Evolutionary conservation across 2,888 invertebrate genomes (phyloP), one percentile per base, ranked within the genome.

Genomic region (Cephus runcator): DNA sequence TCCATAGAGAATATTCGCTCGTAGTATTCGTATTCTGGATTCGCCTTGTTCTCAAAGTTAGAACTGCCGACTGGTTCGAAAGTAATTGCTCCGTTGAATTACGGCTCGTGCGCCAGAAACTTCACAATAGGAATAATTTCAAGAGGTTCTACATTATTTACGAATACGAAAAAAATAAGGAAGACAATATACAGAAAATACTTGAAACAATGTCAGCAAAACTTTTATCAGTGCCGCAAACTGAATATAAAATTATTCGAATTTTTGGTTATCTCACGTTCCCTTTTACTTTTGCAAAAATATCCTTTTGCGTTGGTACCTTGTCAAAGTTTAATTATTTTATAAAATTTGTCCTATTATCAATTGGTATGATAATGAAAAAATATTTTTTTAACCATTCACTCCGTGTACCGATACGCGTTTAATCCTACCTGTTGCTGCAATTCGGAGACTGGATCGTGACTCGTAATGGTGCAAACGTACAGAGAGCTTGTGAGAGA

Each of bases 381-480:
- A 56, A 56, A 56, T 0, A 23, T 23, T 23, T 56, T 40, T 56
- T 56, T 23, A 56, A 15, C 23, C 2, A 9, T 56, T 56, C 9
- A 56, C 56, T 56, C 23, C 56, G 1, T 56, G 0, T 23, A 56
- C 56, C 15, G 56, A 6, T 56, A 56, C 56, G 23, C 56, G 56
- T 1, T 56, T 56, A 31, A 33, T 76, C 84, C 83, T 84, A 84
- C 84, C 84, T 84, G 84, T 84, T 84, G 84, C 84, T 85, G 82
- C 71, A 33, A 73, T 68, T 69, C 73, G 80, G 75, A 80, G 76
- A 85, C 79, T 77, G 82, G 85, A 80, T 79, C 78, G 77, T 82
- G 79, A 79, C 30, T 74, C 35, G 74, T 12, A 34, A 74, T 30
- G 35, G 36, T 74, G 33, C 36, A 30, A 34, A 35, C 36, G 34